phyloP scores from a whole-genome alignment of 2,113 vertebrate genomes.

The Gambusia holbrooki region DNA sequence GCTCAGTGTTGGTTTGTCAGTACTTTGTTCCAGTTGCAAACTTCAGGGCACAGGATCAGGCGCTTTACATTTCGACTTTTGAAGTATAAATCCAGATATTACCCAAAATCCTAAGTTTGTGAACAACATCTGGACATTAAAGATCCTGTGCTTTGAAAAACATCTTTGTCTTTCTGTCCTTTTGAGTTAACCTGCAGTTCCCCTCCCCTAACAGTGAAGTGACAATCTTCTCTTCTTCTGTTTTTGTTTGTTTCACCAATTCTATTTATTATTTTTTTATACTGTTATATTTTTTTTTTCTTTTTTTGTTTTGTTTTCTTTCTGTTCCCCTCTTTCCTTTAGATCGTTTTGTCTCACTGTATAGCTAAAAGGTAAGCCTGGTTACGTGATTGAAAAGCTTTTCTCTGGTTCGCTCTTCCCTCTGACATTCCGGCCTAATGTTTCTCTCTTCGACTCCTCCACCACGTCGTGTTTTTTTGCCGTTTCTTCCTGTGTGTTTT shows the following conservation, averaged over 20 bases:
- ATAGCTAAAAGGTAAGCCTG: slow-evolving; percentile 95
- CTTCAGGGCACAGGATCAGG: slow-evolving; percentile 55
- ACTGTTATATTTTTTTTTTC: slow-evolving; percentile 71
- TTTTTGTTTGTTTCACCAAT: slow-evolving; percentile 26
- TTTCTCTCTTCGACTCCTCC: slow-evolving; percentile 24
- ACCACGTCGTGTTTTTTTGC: slow-evolving; percentile 27
- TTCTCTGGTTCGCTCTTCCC: slow-evolving; percentile 66
- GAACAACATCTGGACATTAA: not conserved
- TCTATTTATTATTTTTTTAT: slow-evolving; percentile 41
- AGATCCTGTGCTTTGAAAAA: slow-evolving; percentile 58
- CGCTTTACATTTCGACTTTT: not conserved
- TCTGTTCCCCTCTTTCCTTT: slow-evolving; percentile 78
- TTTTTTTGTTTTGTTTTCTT: slow-evolving; percentile 66
- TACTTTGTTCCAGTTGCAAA: slow-evolving; percentile 10
- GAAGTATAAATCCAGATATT: not conserved
- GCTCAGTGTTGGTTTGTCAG: slow-evolving; percentile 1
- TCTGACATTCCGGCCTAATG: slow-evolving; percentile 51
- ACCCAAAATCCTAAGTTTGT: not conserved
- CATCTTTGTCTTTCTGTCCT: slow-evolving; percentile 2
- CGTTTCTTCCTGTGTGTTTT: slow-evolving; percentile 68
- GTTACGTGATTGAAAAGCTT: slow-evolving; percentile 64
- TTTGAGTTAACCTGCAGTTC: slow-evolving; percentile 30
- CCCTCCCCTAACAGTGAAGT: slow-evolving; percentile 62
- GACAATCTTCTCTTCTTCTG: slow-evolving; percentile 65
- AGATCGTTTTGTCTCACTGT: slow-evolving; percentile 98